These are phyloP conservation scores for Urocyon cinereoargenteus DNA, from an alignment of 2,797 vertebrate genomes.

Conservation along the genomic window DNA sequence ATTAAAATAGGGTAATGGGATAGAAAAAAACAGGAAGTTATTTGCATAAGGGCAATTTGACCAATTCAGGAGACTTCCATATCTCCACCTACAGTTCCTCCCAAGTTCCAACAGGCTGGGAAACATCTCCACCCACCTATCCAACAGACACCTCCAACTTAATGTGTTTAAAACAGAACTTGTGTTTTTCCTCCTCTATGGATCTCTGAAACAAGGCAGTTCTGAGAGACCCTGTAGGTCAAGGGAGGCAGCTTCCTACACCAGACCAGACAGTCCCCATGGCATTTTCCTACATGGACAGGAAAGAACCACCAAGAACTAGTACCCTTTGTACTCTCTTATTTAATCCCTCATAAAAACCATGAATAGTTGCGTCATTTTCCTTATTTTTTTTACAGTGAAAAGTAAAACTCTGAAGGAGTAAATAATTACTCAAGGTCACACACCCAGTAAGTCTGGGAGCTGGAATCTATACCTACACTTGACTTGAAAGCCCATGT, in stretches of 20 bases:
- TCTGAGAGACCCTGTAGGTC: neutral
- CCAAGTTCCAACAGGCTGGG: neutral
- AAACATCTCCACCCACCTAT: neutral
- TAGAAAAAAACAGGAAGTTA: neutral
- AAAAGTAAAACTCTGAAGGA: neutral
- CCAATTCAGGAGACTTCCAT: neutral
- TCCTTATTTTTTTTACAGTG: neutral
- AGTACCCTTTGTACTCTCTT: neutral
- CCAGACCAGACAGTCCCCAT: accelerated
- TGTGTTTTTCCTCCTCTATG: neutral
- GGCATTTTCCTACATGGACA: too few species aligned
- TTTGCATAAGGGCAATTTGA: neutral
- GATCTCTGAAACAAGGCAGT: neutral
- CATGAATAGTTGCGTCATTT: neutral
- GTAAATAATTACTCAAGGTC: neutral
- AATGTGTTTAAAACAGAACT: neutral
- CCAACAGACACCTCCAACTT: neutral
- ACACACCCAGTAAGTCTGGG: neutral
- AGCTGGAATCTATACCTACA: neutral
- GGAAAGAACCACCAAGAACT: neutral
- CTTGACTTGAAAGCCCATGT: neutral
- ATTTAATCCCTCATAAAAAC: neutral
- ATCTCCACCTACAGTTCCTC: neutral
- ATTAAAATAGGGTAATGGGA: neutral
- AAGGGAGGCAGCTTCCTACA: neutral